phyloP scores from a whole-genome alignment of 1,140 invertebrate genomes.

The Drosophila paulistorum region DNA sequence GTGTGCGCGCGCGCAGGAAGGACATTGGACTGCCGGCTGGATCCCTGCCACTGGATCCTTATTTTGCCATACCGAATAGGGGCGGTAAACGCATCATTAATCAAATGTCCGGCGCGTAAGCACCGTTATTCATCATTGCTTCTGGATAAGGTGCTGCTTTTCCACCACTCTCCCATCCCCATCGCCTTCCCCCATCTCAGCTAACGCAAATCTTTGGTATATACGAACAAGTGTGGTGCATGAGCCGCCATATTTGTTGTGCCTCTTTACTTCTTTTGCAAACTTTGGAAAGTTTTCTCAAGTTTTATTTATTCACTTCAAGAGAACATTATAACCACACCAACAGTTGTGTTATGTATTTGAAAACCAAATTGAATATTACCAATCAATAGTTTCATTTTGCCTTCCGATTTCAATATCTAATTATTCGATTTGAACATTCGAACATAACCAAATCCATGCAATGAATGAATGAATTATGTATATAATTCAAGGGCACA shows the following conservation, averaged over 20 bases:
- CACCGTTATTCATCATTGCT: conserved; percentile 82
- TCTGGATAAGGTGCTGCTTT: conserved; percentile 54
- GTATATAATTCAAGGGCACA: too few relatives aligned
- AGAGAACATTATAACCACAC: too few relatives aligned
- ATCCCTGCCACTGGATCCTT: neutral
- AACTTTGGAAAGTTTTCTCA: too few relatives aligned
- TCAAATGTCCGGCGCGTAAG: conserved; percentile 82
- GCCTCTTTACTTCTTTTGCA: conserved; percentile 5
- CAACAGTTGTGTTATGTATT: too few relatives aligned
- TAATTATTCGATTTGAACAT: too few relatives aligned
- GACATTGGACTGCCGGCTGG: neutral
- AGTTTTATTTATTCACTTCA: too few relatives aligned
- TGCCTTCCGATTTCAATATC: too few relatives aligned
- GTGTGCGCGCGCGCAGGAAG: conserved; percentile 59
- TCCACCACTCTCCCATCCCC: conserved; percentile 12
- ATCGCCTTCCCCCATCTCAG: neutral
- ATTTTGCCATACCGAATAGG: conserved; percentile 11
- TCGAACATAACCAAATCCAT: too few relatives aligned
- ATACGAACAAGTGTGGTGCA: conserved; percentile 34
- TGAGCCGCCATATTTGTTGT: conserved; percentile 60
- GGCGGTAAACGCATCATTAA: conserved; percentile 82
- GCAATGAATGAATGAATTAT: too few relatives aligned
- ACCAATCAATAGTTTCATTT: too few relatives aligned
- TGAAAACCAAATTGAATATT: too few relatives aligned
- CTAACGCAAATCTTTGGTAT: conserved; percentile 17